These are phyloP conservation scores for Cavia aperea DNA, from an alignment of 2,113 vertebrate genomes.

Conservation along the genomic window DNA sequence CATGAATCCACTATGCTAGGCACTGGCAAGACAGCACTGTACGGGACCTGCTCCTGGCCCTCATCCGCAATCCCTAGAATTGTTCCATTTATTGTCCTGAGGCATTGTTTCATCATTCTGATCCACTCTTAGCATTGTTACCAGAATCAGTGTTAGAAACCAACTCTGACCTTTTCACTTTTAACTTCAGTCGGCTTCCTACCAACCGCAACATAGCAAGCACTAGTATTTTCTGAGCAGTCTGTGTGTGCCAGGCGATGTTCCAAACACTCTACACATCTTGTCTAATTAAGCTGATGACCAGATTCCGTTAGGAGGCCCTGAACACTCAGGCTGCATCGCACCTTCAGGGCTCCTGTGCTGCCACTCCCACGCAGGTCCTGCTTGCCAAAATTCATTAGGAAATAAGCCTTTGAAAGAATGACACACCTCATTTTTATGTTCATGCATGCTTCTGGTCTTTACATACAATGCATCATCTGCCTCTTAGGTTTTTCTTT, in stretches of 20 bases:
- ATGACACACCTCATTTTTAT: neutral
- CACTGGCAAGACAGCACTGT: neutral
- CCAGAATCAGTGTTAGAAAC: neutral
- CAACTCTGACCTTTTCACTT: neutral
- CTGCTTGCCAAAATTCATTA: neutral
- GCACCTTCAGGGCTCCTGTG: neutral
- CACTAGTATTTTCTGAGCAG: neutral
- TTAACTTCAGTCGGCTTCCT: neutral
- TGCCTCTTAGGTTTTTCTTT: neutral
- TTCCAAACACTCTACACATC: neutral
- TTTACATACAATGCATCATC: neutral
- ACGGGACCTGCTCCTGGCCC: neutral
- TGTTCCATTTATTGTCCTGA: neutral
- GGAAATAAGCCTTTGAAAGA: neutral
- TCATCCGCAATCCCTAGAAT: neutral
- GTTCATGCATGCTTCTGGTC: neutral
- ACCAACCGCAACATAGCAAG: neutral
- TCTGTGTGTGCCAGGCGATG: neutral
- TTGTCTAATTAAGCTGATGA: neutral
- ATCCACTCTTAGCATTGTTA: neutral
- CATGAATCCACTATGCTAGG: neutral
- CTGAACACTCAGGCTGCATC: neutral
- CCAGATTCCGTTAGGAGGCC: neutral
- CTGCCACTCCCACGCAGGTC: neutral
- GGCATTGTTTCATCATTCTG: neutral